These are phyloP conservation scores for Aphelinus atriplicis DNA, from an alignment of 1,140 invertebrate species.

Conservation along the genomic window DNA sequence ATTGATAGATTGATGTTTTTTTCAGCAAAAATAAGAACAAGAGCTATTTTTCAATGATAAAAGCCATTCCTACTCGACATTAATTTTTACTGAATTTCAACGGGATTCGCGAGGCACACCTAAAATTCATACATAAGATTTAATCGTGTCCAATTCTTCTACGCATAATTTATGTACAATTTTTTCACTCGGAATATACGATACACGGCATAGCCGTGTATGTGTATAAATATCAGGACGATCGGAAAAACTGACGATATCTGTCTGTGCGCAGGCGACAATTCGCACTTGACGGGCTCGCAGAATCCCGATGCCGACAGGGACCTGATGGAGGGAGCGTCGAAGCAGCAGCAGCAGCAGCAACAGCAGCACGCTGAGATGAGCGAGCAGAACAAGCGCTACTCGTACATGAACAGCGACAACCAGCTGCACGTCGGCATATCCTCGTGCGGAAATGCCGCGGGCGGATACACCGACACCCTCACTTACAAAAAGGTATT, in stretches of 20 bases:
- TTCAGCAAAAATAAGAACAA: too few species aligned
- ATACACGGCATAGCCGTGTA: not conserved
- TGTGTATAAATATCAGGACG: slow-evolving; percentile 9
- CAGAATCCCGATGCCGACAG: slow-evolving; percentile 62
- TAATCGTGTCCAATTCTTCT: too few species aligned
- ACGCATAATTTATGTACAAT: too few species aligned
- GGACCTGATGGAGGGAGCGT: slow-evolving; percentile 62
- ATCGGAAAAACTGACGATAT: not conserved
- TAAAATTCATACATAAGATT: too few species aligned
- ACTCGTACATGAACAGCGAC: slow-evolving; percentile 61
- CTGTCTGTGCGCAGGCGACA: slow-evolving; percentile 53
- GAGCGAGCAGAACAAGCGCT: slow-evolving; percentile 60
- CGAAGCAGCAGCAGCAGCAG: slow-evolving; percentile 45
- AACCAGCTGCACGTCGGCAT: slow-evolving; percentile 61
- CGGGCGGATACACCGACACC: slow-evolving; percentile 61
- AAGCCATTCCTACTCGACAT: too few species aligned
- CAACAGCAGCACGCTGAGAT: slow-evolving; percentile 55
- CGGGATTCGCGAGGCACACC: too few species aligned
- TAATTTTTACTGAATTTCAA: too few species aligned
- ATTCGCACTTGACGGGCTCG: slow-evolving; percentile 57
- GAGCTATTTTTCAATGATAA: too few species aligned
- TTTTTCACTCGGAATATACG: not conserved
- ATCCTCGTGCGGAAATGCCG: slow-evolving; percentile 62
- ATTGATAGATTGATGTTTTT: too few species aligned
- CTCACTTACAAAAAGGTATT: slow-evolving; percentile 62